These are phyloP conservation scores for Serripes groenlandicus DNA, from an alignment of 2,888 invertebrate species.

Conservation along the genomic window DNA sequence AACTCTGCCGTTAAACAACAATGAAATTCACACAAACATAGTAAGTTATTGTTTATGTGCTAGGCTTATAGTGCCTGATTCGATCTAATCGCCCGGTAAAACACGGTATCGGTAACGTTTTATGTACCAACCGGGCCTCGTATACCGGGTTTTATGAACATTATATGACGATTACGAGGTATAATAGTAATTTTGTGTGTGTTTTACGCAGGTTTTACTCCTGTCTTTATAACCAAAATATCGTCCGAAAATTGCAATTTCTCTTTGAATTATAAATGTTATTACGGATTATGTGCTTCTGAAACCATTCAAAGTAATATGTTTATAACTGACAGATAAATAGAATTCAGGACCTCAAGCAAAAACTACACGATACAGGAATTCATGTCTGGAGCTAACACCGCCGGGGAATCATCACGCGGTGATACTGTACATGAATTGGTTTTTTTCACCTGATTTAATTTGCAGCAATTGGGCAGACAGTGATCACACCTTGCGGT, in stretches of 20 bases:
- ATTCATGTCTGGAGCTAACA: no score
- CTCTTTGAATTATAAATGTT: conserved; percentile 8
- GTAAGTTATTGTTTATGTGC: conserved; percentile 25
- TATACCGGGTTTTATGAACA: conserved; percentile 48
- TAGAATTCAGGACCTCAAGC: no score
- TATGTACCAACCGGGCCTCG: conserved; percentile 36
- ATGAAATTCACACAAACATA: conserved; percentile 38
- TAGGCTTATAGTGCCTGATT: conserved; percentile 17
- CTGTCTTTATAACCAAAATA: conserved; percentile 45
- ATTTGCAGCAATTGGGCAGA: no score
- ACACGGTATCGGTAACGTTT: conserved; percentile 30
- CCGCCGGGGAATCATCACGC: no score
- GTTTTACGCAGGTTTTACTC: conserved; percentile 58
- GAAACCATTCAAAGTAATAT: neutral
- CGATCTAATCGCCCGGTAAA: conserved; percentile 25
- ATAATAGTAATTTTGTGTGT: conserved; percentile 41
- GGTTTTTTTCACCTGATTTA: no score
- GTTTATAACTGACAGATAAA: no score
- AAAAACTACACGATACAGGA: no score
- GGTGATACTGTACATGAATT: no score
- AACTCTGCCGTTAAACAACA: conserved; percentile 34
- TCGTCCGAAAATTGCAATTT: conserved; percentile 25
- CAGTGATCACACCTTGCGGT: no score
- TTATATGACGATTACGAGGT: conserved; percentile 54
- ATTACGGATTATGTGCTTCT: conserved; percentile 1